A percentile compares a stretch with the other conserved stretches of the same genome.
These are phyloP conservation scores for Brachionus rotundiformis DNA, from an alignment of 1,140 invertebrate genomes.

Conservation along the genomic window DNA sequence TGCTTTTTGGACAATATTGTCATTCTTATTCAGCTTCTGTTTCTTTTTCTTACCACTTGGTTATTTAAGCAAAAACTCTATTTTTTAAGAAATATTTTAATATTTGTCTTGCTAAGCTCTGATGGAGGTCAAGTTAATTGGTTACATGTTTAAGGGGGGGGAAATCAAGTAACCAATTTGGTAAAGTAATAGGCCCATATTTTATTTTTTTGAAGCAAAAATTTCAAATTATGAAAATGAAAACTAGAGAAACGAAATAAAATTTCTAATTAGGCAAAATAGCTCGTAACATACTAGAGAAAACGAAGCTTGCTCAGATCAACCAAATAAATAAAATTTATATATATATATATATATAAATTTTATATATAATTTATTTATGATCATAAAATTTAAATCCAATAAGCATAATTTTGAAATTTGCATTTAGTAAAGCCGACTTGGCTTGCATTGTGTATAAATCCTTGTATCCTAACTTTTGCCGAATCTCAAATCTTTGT, in stretches of 20 bases:
- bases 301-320: constrained; percentile 10
- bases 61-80: background rate
- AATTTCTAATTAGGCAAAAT: constrained; percentile 18
- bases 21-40: background rate
- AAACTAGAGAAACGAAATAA: constrained; percentile 45
- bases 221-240: constrained; percentile 41
- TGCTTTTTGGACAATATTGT: constrained; percentile 33
- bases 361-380: background rate
- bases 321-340: background rate
- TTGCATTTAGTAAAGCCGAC: background rate
- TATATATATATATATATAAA: background rate
- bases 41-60: background rate
- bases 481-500: background rate
- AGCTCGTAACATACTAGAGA: background rate
- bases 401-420: constrained; percentile 23
- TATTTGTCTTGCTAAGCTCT: background rate
- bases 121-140: constrained; percentile 16
- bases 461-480: background rate
- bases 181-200: background rate
- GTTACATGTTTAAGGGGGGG: constrained; percentile 8
- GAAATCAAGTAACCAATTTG: constrained; percentile 8
- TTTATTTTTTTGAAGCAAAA: constrained; percentile 27
- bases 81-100: background rate
- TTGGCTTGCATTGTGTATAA: background rate
- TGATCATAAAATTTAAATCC: constrained; percentile 39